Percentiles rank a stretch among this genome's conserved stretches.
These are phyloP conservation scores for Asobara japonica DNA, from an alignment of 1,140 invertebrate species.

Conservation along the genomic window DNA sequence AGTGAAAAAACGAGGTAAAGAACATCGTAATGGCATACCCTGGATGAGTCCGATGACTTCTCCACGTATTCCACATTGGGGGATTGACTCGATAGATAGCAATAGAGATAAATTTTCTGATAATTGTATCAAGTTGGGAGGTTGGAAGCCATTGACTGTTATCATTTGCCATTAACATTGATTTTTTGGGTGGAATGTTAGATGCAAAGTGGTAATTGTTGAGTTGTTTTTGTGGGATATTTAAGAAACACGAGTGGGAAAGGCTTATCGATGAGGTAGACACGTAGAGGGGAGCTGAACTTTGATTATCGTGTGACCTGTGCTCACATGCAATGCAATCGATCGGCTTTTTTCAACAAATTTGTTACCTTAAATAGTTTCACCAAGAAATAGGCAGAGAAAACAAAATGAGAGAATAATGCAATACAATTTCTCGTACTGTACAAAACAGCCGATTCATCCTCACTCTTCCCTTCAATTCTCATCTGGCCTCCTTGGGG, in stretches of 20 bases:
- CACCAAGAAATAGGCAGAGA: neutral
- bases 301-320: conserved; percentile 27
- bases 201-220: too few species aligned
- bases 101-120: conserved; percentile 21
- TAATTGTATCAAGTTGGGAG: neutral
- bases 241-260: neutral
- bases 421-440: neutral
- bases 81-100: conserved; percentile 7
- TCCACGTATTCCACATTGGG: conserved; percentile 11
- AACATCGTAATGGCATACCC: conserved; percentile 14
- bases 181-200: too few species aligned
- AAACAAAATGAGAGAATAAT: conserved; percentile 1
- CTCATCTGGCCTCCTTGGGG: neutral
- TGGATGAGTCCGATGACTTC: neutral
- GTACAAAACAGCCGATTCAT: neutral
- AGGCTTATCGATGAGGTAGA: neutral
- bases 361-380: neutral
- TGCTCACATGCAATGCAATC: neutral
- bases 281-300: neutral
- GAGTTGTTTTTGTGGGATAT: too few species aligned
- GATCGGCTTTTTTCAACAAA: conserved; percentile 10
- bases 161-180: neutral
- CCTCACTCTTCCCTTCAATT: neutral
- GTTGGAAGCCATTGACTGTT: neutral
- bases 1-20: neutral